A percentile compares a stretch with the other conserved stretches of the same genome.
These are phyloP conservation scores for Planococcus citri DNA, from an alignment of 1,140 invertebrate genomes.

Conservation along the genomic window DNA sequence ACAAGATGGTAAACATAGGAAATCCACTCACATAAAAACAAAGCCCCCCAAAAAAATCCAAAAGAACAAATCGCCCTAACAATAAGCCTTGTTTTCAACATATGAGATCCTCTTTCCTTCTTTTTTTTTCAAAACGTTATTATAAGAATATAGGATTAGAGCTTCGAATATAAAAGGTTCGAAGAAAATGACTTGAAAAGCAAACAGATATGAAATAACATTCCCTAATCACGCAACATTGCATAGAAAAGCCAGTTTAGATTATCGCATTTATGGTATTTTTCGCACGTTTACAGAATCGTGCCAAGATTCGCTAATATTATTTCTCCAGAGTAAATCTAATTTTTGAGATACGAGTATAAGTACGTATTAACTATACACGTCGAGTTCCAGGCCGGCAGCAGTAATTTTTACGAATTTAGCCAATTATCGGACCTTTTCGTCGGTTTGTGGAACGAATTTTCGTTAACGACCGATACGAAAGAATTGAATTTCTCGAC, in stretches of 20 bases:
- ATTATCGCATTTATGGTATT: background rate
- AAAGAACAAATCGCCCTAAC: background rate
- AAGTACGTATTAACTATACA: background rate
- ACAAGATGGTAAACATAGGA: background rate
- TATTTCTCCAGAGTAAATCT: background rate
- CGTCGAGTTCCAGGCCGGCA: background rate
- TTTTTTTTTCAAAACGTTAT: background rate
- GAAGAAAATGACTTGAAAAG: background rate
- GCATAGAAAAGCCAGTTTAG: background rate
- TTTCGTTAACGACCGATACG: too few relatives aligned
- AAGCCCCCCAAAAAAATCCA: background rate
- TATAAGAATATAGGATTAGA: background rate
- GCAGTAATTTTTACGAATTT: background rate
- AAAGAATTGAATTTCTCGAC: too few relatives aligned
- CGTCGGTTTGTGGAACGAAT: too few relatives aligned
- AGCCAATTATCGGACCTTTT: background rate
- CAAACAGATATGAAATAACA: slow-evolving; percentile 2
- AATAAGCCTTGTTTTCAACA: background rate
- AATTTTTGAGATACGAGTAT: background rate
- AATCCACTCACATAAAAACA: background rate
- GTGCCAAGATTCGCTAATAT: background rate
- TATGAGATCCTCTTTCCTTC: too few relatives aligned
- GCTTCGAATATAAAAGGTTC: background rate
- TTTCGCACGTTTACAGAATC: background rate
- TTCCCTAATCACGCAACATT: background rate